phyloP scores from a whole-genome alignment of 2,113 vertebrate species.

The Zapornia atra region DNA sequence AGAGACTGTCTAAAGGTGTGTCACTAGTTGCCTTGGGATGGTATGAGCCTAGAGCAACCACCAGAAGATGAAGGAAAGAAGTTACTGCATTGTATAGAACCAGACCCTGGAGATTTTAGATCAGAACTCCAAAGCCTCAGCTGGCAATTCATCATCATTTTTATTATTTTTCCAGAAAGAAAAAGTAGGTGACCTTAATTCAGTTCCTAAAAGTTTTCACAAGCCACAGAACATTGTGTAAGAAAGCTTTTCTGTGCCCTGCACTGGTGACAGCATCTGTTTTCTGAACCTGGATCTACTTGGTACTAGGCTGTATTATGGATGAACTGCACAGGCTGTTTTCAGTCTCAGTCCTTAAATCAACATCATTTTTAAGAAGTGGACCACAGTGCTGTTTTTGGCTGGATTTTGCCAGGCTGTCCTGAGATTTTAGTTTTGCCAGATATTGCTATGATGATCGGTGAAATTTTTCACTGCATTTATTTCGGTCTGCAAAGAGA shows the following conservation, averaged over 20 bases:
- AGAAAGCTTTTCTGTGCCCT: neutral
- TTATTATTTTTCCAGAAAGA: neutral
- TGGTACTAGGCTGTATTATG: neutral
- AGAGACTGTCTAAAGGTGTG: neutral
- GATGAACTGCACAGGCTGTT: neutral
- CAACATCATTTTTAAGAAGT: neutral
- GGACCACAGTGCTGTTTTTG: neutral
- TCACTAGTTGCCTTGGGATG: neutral
- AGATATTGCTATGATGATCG: neutral
- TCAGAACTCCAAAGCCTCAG: neutral
- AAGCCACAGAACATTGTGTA: neutral
- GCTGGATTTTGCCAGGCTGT: neutral
- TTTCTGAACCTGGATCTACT: constrained; percentile 4
- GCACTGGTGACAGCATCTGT: neutral
- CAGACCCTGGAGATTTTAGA: neutral
- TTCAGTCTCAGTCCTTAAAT: constrained; percentile 1
- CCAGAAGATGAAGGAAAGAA: neutral
- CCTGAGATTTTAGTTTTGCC: constrained; percentile 10
- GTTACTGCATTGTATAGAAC: neutral
- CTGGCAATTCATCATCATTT: neutral
- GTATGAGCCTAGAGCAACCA: neutral
- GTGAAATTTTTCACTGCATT: neutral
- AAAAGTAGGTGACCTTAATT: constrained; percentile 24
- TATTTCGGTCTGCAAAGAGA: neutral
- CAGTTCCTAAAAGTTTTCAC: neutral